Evolutionary conservation across 2,797 vertebrate genomes (phyloP), one percentile per base, ranked within the genome.

Genomic region (Sphenodon punctatus): DNA sequence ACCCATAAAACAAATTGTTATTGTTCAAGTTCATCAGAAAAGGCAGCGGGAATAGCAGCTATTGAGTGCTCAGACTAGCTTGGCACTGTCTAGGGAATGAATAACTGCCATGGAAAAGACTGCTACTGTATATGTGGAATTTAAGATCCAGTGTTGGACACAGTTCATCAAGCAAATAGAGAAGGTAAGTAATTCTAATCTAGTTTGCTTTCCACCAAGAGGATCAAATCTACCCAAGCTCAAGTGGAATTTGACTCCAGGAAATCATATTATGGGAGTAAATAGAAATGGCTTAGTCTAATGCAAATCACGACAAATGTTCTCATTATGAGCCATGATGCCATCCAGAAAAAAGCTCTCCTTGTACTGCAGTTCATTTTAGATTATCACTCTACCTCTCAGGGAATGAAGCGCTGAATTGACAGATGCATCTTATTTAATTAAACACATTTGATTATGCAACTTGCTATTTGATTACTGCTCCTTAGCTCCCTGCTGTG

Each of bases 1-100:
- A 71, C 81, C 63, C 80, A 39, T 61, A 75, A 85, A 92, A 93
- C 75, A 89, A 91, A 89, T 80, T 89, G 81, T 83, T 80, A 45
- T 78, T 85, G 82, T 89, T 91, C 38, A 63, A 74, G 51, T 27
- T 49, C 36, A 75, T 73, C 73, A 74, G 85, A 80, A 69, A 39
- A 89, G 68, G 80, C 86, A 58, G 78, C 69, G 76, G 88, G 80
- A 89, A 65, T 80, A n/a, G 41, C 42, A 91, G 75, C 56, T 79
- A 12, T 69, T 48, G 72, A 83, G 74, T 58, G 69, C 23, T 61
- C 64, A 0, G 5, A 68, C 56, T 55, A 2, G 69, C 75, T 81
- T 60, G 53, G 51, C 34, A 5, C 46, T 39, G 30, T 67, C 56
- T 25, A 38, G 25, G 46, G 39, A 36, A 61, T 73, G 84, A 80